Evolutionary conservation across 1,140 invertebrate species (phyloP).

Genomic region (Delia radicum): DNA sequence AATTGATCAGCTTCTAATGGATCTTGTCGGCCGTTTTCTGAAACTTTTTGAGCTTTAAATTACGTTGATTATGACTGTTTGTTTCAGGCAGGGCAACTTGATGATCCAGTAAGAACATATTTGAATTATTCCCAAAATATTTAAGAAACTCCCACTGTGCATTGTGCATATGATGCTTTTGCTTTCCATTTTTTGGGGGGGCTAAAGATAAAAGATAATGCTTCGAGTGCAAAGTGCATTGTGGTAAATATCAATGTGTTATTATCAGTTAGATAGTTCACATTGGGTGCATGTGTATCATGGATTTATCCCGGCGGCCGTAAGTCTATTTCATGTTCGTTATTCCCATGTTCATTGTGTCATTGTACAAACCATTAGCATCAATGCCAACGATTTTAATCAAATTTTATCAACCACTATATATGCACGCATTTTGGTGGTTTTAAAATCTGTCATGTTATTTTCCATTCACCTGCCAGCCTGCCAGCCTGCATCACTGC

Average conservation of each 20-base stretch:
- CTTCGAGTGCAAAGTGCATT: not conserved
- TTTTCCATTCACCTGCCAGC: not conserved
- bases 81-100: no score
- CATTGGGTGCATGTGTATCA: not conserved
- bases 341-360: not conserved
- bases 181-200: no score
- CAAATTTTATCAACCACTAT: not conserved
- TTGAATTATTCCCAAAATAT: no score
- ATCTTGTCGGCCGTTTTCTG: no score
- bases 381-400: constrained; percentile 1
- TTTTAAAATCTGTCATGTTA: not conserved
- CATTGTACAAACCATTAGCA: not conserved
- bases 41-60: no score
- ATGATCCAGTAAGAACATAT: no score
- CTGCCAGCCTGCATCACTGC: not conserved
- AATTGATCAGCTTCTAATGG: no score
- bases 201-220: not conserved
- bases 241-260: not conserved
- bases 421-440: not conserved
- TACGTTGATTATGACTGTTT: no score
- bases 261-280: not conserved
- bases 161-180: no score
- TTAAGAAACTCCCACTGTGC: no score
- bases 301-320: not conserved
- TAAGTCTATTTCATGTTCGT: not conserved